Evolutionary conservation across 2,797 vertebrate species (phyloP).

Genomic region (Podargus strigoides): DNA sequence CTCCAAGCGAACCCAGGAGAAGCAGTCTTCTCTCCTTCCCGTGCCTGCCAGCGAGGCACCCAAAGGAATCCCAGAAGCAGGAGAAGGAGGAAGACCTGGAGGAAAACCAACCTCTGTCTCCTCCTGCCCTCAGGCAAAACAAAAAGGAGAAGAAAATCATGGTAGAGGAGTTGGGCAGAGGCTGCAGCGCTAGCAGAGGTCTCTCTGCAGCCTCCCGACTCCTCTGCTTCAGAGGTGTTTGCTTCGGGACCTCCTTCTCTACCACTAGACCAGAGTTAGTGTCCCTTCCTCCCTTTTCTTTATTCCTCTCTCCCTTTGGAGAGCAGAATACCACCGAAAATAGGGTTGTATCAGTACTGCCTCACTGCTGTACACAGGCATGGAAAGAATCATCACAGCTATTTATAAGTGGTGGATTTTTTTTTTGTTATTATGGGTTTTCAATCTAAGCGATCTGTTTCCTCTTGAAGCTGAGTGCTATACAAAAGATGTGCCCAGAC

Average conservation of each 20-base stretch:
- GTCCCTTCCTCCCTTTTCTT: not conserved
- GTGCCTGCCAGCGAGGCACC: not conserved
- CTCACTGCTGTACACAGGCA: not conserved
- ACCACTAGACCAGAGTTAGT: not conserved
- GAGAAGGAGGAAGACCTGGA: not conserved
- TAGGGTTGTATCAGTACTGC: not conserved
- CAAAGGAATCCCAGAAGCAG: not conserved
- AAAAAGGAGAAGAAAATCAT: not conserved
- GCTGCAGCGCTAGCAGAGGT: not conserved
- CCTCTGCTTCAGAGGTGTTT: not conserved
- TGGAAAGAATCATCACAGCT: not conserved
- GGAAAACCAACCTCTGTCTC: not conserved
- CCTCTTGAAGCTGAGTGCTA: not conserved
- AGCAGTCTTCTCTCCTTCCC: not conserved
- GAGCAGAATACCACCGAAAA: not conserved
- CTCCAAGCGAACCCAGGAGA: not conserved
- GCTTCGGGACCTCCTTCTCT: not conserved
- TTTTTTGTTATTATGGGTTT: not conserved
- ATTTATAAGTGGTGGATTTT: not conserved
- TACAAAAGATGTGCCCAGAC: not conserved
- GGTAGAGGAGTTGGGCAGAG: fast-evolving
- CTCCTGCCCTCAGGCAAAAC: not conserved
- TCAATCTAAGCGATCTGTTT: not conserved
- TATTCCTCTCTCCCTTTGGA: not conserved
- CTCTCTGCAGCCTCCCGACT: fast-evolving